Conservation (phyloP, 2,888 invertebrate genomes). For the Ernsta delagoae region DNA sequence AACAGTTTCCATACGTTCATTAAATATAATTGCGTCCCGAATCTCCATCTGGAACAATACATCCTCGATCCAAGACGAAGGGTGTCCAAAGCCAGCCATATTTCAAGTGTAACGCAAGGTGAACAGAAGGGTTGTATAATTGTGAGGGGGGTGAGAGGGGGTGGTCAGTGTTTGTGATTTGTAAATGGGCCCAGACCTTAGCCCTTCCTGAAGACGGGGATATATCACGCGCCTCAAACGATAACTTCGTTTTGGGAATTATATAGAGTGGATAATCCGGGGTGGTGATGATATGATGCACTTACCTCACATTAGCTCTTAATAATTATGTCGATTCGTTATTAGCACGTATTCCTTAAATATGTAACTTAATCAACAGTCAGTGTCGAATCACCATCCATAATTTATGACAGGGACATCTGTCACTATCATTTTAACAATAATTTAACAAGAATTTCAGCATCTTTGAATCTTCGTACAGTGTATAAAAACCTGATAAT, state of each 20-base stretch:
- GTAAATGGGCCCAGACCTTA: slow-evolving; percentile 83
- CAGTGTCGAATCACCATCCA: no score
- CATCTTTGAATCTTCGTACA: no score
- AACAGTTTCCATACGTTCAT: slow-evolving; percentile 31
- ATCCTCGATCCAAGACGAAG: slow-evolving; percentile 40
- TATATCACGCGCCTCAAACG: slow-evolving; percentile 81
- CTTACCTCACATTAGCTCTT: no score
- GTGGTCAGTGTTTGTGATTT: slow-evolving; percentile 85
- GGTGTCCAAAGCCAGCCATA: slow-evolving; percentile 71
- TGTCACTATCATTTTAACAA: no score
- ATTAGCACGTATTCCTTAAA: no score
- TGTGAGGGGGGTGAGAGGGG: slow-evolving; percentile 57
- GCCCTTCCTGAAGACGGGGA: slow-evolving; percentile 82
- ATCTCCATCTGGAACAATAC: slow-evolving; percentile 34
- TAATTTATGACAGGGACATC: no score
- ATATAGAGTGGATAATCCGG: slow-evolving; percentile 50
- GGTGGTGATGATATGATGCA: no score
- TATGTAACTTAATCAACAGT: no score
- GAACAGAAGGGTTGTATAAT: slow-evolving; percentile 66
- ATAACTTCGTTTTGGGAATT: slow-evolving; percentile 74
- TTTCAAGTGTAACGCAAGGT: slow-evolving; percentile 76
- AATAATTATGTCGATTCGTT: no score
- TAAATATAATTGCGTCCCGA: slow-evolving; percentile 31
- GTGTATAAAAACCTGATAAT: no score
- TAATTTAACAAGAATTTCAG: no score